Conservation (phyloP, 2,797 vertebrate genomes). For the Gorsachius magnificus region DNA sequence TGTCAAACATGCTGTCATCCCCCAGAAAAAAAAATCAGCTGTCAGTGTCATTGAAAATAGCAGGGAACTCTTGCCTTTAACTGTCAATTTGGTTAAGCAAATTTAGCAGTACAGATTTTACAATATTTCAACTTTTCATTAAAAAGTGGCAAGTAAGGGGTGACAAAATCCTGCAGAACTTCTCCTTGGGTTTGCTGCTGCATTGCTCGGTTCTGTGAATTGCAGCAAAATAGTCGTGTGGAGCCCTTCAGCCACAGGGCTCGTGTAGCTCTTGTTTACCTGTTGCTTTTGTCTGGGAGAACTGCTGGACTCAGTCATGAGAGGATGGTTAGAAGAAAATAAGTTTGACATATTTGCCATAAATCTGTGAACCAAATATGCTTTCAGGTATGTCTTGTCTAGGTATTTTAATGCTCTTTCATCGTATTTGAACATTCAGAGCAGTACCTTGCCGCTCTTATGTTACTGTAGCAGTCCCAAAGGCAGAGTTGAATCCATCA, state of each 20-base stretch:
- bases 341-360: not conserved
- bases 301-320: not conserved
- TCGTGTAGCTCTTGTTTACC: not conserved
- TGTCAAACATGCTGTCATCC: not conserved
- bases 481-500: not conserved
- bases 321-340: not conserved
- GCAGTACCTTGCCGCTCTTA: not conserved
- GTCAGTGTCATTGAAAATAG: not conserved
- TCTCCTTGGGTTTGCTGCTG: not conserved
- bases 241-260: not conserved
- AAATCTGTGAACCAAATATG: not conserved
- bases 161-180: not conserved
- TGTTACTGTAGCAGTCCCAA: not conserved
- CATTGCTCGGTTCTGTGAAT: not conserved
- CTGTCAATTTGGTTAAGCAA: not conserved
- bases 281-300: not conserved
- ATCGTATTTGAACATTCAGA: rapidly evolving
- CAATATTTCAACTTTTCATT: not conserved
- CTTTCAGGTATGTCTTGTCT: not conserved
- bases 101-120: not conserved
- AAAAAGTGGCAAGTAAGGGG: not conserved
- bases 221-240: not conserved
- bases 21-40: not conserved
- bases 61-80: not conserved
- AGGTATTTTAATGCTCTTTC: not conserved